A percentile compares a stretch with the other conserved stretches of the same genome.
phyloP scores from a whole-genome alignment of 1,140 invertebrate species.

The Halesus radiatus region DNA sequence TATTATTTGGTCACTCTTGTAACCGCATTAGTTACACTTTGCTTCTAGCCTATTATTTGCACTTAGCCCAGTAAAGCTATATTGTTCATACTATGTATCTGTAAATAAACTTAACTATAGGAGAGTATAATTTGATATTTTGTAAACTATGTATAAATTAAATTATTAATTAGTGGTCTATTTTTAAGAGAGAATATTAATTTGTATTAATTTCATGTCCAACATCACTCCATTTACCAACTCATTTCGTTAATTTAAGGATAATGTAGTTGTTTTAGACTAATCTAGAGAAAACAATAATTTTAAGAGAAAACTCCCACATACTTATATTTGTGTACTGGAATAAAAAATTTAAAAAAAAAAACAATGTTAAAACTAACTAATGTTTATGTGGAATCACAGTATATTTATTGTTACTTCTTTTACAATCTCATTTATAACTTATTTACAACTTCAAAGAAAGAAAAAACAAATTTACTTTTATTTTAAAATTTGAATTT shows the following conservation, averaged over 20 bases:
- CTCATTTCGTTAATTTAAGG: neutral
- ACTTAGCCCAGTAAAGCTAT: neutral
- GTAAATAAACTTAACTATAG: constrained; percentile 10
- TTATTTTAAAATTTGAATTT: too few species aligned
- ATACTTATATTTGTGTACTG: too few species aligned
- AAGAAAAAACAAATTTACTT: too few species aligned
- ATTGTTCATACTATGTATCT: constrained; percentile 24
- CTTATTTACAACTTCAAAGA: too few species aligned
- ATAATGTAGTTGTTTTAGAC: constrained; percentile 9
- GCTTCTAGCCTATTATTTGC: constrained; percentile 8
- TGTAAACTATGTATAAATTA: constrained; percentile 37
- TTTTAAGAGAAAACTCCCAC: too few species aligned
- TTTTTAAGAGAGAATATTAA: constrained; percentile 7
- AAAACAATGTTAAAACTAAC: too few species aligned
- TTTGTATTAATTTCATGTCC: neutral
- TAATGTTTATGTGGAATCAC: too few species aligned
- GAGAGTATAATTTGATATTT: constrained; percentile 21
- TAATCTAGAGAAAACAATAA: neutral
- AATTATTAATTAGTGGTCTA: constrained; percentile 17
- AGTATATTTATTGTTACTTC: too few species aligned
- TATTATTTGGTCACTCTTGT: too few species aligned
- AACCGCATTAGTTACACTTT: too few species aligned
- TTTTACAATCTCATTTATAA: too few species aligned
- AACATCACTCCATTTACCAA: constrained; percentile 6
- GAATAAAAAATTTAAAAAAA: too few species aligned